These are phyloP conservation scores for Andrena flavipes DNA, from an alignment of 2,888 invertebrate species.

Conservation along the genomic window DNA sequence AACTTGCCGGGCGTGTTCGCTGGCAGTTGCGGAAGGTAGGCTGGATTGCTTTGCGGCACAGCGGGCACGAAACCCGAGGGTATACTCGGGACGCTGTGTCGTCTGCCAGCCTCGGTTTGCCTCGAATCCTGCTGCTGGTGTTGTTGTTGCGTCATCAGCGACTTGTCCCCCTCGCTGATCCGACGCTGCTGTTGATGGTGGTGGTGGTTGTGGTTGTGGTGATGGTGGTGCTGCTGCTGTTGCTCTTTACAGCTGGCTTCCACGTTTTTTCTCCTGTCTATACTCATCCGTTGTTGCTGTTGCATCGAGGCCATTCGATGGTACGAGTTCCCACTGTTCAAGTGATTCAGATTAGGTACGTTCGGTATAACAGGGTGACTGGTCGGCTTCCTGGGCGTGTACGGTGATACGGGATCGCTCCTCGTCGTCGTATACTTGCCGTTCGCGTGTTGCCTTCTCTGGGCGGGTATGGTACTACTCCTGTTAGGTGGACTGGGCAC, in stretches of 20 bases:
- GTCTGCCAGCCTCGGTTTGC: slow-evolving; percentile 67
- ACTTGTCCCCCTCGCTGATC: slow-evolving; percentile 80
- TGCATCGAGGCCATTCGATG: slow-evolving; percentile 67
- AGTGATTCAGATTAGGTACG: slow-evolving; percentile 82
- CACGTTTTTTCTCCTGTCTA: slow-evolving; percentile 78
- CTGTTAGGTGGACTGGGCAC: slow-evolving; percentile 69
- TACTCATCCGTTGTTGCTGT: slow-evolving; percentile 72
- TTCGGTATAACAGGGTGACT: slow-evolving; percentile 82
- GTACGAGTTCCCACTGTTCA: slow-evolving; percentile 71
- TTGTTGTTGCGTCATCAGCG: slow-evolving; percentile 65
- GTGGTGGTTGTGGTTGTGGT: slow-evolving; percentile 8
- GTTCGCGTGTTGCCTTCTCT: slow-evolving; percentile 84
- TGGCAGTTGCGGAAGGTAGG: slow-evolving; percentile 81
- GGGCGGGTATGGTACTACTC: slow-evolving; percentile 47
- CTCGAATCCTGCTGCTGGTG: slow-evolving; percentile 66
- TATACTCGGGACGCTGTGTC: slow-evolving; percentile 78
- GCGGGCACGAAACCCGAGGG: slow-evolving; percentile 78
- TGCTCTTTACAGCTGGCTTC: slow-evolving; percentile 62
- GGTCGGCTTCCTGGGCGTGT: slow-evolving; percentile 78
- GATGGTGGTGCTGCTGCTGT: slow-evolving; percentile 45
- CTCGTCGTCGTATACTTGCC: slow-evolving; percentile 86
- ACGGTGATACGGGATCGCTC: slow-evolving; percentile 84
- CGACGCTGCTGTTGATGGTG: slow-evolving; percentile 65
- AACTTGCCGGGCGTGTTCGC: slow-evolving; percentile 82
- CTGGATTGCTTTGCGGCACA: slow-evolving; percentile 77